Conservation (phyloP, 1,140 invertebrate genomes). For the Pollicipes pollicipes region DNA sequence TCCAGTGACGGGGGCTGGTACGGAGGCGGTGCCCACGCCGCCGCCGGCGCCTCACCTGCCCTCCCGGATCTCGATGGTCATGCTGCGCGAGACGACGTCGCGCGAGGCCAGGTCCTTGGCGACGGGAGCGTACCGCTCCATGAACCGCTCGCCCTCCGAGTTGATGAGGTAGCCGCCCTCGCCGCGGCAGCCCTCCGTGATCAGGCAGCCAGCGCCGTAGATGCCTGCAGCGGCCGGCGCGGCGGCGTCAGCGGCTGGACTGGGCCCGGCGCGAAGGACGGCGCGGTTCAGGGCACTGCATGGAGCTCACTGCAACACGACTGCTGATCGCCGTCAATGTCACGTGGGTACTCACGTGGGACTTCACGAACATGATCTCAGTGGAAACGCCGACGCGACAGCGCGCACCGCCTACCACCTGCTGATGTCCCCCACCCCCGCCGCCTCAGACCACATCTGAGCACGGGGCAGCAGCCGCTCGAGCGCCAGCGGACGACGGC, state of each 20-base stretch:
- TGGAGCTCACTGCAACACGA: neutral
- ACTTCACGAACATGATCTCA: no score
- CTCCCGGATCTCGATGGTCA: conserved; percentile 94
- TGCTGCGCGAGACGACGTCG: conserved; percentile 87
- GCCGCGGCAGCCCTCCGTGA: conserved; percentile 87
- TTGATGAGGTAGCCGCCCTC: conserved; percentile 93
- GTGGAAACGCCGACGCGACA: no score
- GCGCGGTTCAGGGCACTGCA: no score
- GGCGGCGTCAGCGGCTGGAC: neutral
- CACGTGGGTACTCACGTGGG: no score
- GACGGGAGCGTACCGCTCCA: conserved; percentile 93
- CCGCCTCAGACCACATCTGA: no score
- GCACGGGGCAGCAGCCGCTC: no score
- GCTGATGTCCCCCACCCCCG: no score
- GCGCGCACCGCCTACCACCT: no score
- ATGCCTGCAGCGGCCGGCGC: conserved; percentile 38
- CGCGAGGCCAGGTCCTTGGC: conserved; percentile 94
- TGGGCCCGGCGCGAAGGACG: no score
- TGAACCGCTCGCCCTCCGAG: conserved; percentile 87
- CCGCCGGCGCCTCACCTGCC: no score
- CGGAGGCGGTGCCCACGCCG: conserved; percentile 85
- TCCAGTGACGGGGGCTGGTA: no score
- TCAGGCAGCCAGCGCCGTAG: conserved; percentile 90
- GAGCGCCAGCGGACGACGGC: no score
- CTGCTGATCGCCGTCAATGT: conserved; percentile 4